These are phyloP conservation scores for Pterobdella sp. DNA, from an alignment of 2,888 invertebrate species.

Conservation along the genomic window DNA sequence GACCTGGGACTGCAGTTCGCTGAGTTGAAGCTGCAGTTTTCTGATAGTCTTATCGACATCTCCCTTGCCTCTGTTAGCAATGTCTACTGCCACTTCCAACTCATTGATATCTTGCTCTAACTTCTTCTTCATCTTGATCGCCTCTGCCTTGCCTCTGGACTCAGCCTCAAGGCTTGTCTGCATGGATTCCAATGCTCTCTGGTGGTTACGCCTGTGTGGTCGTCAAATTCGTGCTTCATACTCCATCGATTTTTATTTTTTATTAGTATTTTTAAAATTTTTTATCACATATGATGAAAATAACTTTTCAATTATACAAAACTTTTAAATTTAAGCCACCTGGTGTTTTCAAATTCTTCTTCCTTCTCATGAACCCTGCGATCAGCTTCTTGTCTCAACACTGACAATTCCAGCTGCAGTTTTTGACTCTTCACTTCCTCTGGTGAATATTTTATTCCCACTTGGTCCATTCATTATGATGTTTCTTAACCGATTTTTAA, in stretches of 20 bases:
- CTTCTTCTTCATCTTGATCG: constrained; percentile 99
- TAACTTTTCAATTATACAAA: neutral
- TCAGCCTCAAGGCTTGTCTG: constrained; percentile 98
- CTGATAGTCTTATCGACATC: constrained; percentile 99
- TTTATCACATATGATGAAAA: neutral
- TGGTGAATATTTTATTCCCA: too few species aligned
- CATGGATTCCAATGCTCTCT: constrained; percentile 98
- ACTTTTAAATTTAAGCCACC: constrained; percentile 44
- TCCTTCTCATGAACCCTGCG: constrained; percentile 99
- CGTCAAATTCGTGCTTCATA: neutral
- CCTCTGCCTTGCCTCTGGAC: constrained; percentile 98
- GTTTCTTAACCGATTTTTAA: too few species aligned
- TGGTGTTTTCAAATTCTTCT: constrained; percentile 98
- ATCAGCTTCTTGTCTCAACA: constrained; percentile 98
- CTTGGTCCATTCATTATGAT: too few species aligned
- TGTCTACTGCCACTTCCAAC: constrained; percentile 95
- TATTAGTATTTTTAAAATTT: neutral
- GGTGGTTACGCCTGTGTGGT: constrained; percentile 83
- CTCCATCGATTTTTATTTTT: neutral
- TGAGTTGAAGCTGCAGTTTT: constrained; percentile 67
- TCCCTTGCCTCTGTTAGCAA: constrained; percentile 95
- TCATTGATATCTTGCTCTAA: constrained; percentile 99
- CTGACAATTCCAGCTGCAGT: constrained; percentile 92
- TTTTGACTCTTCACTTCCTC: constrained; percentile 90
- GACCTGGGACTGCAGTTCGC: constrained; percentile 77